Evolutionary conservation across 1,140 invertebrate species (phyloP).

Genomic region (Scylla paramamosain): DNA sequence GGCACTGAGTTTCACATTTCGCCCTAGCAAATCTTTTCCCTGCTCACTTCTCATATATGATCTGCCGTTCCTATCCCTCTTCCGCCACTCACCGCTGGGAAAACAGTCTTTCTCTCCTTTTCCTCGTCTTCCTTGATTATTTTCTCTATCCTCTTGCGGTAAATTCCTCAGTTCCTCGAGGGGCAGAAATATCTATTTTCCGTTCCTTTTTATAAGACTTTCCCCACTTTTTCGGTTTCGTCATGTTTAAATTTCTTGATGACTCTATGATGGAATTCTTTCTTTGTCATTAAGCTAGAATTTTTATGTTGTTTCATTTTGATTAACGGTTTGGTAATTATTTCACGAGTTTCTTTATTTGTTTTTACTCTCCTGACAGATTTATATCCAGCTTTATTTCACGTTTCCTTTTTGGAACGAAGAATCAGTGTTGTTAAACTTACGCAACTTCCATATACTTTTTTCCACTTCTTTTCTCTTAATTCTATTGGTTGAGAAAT

Average conservation of each 20-base stretch:
- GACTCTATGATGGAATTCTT: not conserved
- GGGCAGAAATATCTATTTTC: not conserved
- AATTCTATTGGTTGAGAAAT: no score
- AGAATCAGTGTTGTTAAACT: no score
- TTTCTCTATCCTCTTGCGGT: not conserved
- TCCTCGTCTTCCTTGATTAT: not conserved
- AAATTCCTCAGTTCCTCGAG: not conserved
- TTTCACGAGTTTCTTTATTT: not conserved
- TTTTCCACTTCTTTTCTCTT: no score
- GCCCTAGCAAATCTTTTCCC: no score
- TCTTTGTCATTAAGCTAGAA: not conserved
- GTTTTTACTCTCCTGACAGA: no score
- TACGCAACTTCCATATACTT: no score
- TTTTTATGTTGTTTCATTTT: not conserved
- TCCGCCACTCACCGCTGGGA: not conserved
- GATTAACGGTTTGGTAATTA: not conserved
- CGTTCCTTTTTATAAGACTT: not conserved
- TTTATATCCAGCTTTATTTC: no score
- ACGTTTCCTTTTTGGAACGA: no score
- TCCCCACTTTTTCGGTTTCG: not conserved
- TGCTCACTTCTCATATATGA: not conserved
- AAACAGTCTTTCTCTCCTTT: not conserved
- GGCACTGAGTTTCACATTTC: no score
- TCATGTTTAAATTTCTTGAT: not conserved
- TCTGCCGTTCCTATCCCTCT: not conserved